Evolutionary conservation across 1,140 invertebrate species (phyloP).

Genomic region (Apis laboriosa): DNA sequence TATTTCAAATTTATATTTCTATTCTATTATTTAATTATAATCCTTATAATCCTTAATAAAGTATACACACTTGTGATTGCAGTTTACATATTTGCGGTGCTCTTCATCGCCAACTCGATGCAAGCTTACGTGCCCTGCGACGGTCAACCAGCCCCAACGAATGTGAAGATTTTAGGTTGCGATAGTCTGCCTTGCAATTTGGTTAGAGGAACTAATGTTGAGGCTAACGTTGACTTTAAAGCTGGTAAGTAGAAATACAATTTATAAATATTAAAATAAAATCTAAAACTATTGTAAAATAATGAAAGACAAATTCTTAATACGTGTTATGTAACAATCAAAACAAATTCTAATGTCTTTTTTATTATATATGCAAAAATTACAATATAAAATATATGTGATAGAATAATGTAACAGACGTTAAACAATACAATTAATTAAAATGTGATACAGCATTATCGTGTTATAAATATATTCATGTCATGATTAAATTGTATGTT

Average conservation of each 20-base stretch:
- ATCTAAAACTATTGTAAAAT: not conserved
- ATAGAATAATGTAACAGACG: no score
- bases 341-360: no score
- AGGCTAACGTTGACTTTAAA: conserved; percentile 61
- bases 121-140: conserved; percentile 47
- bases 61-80: not conserved
- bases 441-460: no score
- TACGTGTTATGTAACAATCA: no score
- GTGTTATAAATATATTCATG: not conserved
- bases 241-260: conserved; percentile 56
- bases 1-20: no score
- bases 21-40: no score
- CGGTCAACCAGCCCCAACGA: conserved; percentile 29
- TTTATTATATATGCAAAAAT: no score
- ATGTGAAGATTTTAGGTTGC: conserved; percentile 60
- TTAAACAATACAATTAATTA: no score
- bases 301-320: not conserved
- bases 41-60: not conserved
- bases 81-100: conserved; percentile 57
- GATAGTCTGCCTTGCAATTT: conserved; percentile 56
- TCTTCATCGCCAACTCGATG: conserved; percentile 56
- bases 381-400: no score
- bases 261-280: not conserved
- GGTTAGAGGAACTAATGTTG: conserved; percentile 42
- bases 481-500: not conserved